Evolutionary conservation across 2,113 vertebrate species (phyloP).

Genomic region (Callithrix jacchus): DNA sequence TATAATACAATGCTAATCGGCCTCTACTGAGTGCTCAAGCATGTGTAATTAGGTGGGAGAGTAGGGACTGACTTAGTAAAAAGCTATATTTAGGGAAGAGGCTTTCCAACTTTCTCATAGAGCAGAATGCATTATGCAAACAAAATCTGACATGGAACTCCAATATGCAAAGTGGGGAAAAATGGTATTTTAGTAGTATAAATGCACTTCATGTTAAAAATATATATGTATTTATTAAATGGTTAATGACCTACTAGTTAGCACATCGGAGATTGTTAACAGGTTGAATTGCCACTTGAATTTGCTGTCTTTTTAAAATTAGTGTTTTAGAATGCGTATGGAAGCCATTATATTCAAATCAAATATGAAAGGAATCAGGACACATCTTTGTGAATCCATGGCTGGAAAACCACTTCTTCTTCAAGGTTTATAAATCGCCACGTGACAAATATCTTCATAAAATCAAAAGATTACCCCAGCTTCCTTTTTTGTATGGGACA

Average conservation of each 20-base stretch:
- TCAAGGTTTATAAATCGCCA: not conserved
- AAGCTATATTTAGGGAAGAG: constrained; percentile 44
- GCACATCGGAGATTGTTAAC: not conserved
- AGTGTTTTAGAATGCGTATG: not conserved
- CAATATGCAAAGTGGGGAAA: constrained; percentile 35
- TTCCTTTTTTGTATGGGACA: not conserved
- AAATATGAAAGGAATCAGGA: not conserved
- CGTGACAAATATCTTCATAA: not conserved
- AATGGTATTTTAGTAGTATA: constrained; percentile 41
- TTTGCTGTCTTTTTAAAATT: not conserved
- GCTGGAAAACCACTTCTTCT: not conserved
- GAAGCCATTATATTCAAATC: not conserved
- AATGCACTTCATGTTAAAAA: constrained; percentile 18
- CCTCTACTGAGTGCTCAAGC: constrained; percentile 10
- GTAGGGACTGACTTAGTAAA: constrained; percentile 33
- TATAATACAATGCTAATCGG: constrained; percentile 41
- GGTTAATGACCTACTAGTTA: not conserved
- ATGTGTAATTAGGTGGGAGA: constrained; percentile 1
- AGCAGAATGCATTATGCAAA: constrained; percentile 63
- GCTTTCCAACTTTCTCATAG: constrained; percentile 51
- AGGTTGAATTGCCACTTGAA: constrained; percentile 15
- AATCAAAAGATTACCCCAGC: not conserved
- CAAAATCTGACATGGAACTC: constrained; percentile 60
- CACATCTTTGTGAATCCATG: not conserved
- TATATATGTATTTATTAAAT: not conserved